Conservation (phyloP, 1,140 invertebrate genomes). For the Hypsibius dujardini region DNA sequence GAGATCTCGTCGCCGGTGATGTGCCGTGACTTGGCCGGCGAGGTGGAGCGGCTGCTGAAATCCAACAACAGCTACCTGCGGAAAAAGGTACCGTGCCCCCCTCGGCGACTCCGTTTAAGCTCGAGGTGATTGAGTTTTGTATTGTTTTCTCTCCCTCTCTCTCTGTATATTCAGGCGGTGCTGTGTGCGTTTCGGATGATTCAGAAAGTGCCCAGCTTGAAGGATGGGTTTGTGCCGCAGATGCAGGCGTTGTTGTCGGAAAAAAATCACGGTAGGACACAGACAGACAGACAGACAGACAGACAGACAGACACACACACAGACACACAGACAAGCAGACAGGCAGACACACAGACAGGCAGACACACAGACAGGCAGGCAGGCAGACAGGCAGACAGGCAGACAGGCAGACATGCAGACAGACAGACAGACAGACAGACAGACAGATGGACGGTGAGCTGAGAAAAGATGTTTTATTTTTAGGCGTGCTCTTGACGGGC, state of each 20-base stretch:
- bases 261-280: conserved; percentile 98
- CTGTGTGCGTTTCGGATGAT: conserved; percentile 94
- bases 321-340: too few species aligned
- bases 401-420: too few species aligned
- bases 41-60: conserved; percentile 4
- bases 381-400: too few species aligned
- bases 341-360: too few species aligned
- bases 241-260: conserved; percentile 85
- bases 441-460: too few species aligned
- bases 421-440: too few species aligned
- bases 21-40: conserved; percentile 45
- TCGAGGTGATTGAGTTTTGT: too few species aligned
- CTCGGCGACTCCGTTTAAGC: not conserved
- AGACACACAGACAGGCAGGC: too few species aligned
- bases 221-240: conserved; percentile 97
- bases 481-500: conserved; percentile 88
- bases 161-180: conserved; percentile 49
- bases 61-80: conserved; percentile 40
- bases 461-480: too few species aligned
- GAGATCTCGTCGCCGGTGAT: conserved; percentile 97
- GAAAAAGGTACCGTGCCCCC: conserved; percentile 45
- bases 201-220: conserved; percentile 88
- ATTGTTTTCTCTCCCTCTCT: too few species aligned
- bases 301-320: too few species aligned
- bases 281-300: too few species aligned